Conservation (phyloP, 2,888 invertebrate species). For the Ormyrus pomaceus region DNA sequence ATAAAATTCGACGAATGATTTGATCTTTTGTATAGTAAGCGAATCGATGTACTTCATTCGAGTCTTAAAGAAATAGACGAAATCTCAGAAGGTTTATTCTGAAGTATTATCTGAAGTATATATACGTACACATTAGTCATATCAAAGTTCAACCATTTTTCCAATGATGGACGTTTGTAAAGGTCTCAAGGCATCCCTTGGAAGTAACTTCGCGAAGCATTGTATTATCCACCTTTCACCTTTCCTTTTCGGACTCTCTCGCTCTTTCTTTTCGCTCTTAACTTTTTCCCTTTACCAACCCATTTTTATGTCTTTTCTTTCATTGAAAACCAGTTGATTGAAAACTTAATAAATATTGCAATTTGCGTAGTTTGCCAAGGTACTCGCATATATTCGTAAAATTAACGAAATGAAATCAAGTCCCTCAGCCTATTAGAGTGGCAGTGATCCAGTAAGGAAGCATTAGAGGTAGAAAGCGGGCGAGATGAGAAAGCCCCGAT, state of each 20-base stretch:
- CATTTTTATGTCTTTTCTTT: constrained; percentile 35
- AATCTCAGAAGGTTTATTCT: constrained; percentile 47
- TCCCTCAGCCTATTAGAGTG: constrained; percentile 28
- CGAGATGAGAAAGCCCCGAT: neutral
- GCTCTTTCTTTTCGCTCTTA: constrained; percentile 2
- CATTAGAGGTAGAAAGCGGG: neutral
- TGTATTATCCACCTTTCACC: constrained; percentile 55
- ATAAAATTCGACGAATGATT: constrained; percentile 36
- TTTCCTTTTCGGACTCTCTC: constrained; percentile 14
- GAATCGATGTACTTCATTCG: neutral
- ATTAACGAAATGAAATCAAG: constrained; percentile 53
- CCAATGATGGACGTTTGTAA: constrained; percentile 54
- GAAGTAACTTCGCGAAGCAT: constrained; percentile 59
- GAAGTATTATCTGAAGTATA: constrained; percentile 27
- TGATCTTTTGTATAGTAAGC: constrained; percentile 4
- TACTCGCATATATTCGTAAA: constrained; percentile 18
- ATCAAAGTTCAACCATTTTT: constrained; percentile 44
- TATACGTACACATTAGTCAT: constrained; percentile 34
- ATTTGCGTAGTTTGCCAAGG: neutral
- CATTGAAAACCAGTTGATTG: constrained; percentile 23
- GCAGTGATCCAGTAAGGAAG: constrained; percentile 38
- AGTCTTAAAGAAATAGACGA: constrained; percentile 36
- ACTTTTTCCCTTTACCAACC: constrained; percentile 8
- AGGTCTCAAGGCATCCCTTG: constrained; percentile 61
- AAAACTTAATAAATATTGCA: constrained; percentile 21